Base-by-base conservation (phyloP, 2,888 invertebrate species). In the Drosophila mimetica region DNA sequence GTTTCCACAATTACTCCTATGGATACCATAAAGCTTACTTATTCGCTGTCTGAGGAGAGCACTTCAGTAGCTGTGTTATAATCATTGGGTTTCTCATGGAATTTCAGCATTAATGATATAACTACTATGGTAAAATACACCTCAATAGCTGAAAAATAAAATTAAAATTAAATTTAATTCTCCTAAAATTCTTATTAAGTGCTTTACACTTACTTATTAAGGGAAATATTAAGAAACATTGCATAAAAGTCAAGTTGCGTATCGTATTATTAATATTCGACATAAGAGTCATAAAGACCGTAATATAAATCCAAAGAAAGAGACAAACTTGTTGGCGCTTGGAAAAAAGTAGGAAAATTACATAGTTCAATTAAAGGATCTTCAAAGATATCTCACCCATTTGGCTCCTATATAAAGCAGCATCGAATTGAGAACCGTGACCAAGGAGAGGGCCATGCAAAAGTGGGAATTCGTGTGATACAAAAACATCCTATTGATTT, bases 41-140 rank as follows among this genome's bases (percentile, higher is more conserved):
- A n/a, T n/a, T 44, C 44, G n/a, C 22, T 57, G 2, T 61, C 37
- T 0, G 47, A 48, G 20, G 30, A 69, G 2, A 77, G 54, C 7
- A 77, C 70, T 13, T 66, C 48, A 0, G 54, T 20, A 5, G 59
- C 66, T 0, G 42, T 2, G 2, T 0, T 11, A 4, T 1, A 11
- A 0, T 36, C 32, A 4, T 4, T 22, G 0, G 9, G 48, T 22
- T 36, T 36, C 5, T 20, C 25, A 9, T 28, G 5, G n/a, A 73
- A 16, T 5, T 74, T 53, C 14, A 59, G 5, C 25, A 74, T 84
- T 11, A 65, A 70, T 0, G 73, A 63, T 0, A 60, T 1, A 2
- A 71, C 75, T 0, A 81, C 22, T 0, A 58, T 1, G 1, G 58
- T 14, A 4, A 75, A 81, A 18, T 85, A 85, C 2, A n/a, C 20